A percentile compares a stretch with the other conserved stretches of the same genome.
Evolutionary conservation across 2,888 invertebrate genomes (phyloP).

Genomic region (Drosophila quasianomalipes): DNA sequence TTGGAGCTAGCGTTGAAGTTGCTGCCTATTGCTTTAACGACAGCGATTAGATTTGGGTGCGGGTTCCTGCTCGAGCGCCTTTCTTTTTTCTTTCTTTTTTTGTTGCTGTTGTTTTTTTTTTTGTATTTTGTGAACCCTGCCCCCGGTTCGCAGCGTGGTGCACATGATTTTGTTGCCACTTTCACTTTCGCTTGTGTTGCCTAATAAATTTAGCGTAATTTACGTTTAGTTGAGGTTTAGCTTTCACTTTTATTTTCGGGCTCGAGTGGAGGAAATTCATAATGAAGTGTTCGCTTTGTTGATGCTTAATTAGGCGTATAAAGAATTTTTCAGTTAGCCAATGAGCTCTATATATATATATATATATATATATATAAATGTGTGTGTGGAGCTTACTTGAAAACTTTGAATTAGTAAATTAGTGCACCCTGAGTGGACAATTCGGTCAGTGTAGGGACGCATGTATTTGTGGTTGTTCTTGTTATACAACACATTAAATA

Average conservation of each 20-base stretch:
- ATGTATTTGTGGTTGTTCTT: background rate
- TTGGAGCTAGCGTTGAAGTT: conserved; percentile 20
- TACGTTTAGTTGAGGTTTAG: conserved; percentile 69
- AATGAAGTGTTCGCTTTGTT: conserved; percentile 81
- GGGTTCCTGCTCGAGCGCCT: conserved; percentile 13
- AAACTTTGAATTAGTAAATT: conserved; percentile 73
- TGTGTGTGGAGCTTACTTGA: conserved; percentile 17
- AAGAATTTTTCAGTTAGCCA: conserved; percentile 71
- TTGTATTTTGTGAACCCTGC: background rate
- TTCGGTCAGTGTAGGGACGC: conserved; percentile 54
- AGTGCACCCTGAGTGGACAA: conserved; percentile 73
- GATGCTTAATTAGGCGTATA: conserved; percentile 80
- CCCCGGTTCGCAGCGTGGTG: conserved; percentile 18
- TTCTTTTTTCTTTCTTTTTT: background rate
- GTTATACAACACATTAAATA: background rate
- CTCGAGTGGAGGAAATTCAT: conserved; percentile 73
- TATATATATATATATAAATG: background rate
- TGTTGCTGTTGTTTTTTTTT: background rate
- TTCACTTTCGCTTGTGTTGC: conserved; percentile 48
- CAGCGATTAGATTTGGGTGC: conserved; percentile 64
- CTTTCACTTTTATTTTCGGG: conserved; percentile 33
- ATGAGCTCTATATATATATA: background rate
- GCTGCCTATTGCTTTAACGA: conserved; percentile 66
- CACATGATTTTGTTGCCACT: conserved; percentile 52
- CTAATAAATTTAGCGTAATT: conserved; percentile 79